Evolutionary conservation across 1,140 invertebrate genomes (phyloP), one percentile per base, ranked within the genome.

Genomic region (Polypedilum vanderplanki): DNA sequence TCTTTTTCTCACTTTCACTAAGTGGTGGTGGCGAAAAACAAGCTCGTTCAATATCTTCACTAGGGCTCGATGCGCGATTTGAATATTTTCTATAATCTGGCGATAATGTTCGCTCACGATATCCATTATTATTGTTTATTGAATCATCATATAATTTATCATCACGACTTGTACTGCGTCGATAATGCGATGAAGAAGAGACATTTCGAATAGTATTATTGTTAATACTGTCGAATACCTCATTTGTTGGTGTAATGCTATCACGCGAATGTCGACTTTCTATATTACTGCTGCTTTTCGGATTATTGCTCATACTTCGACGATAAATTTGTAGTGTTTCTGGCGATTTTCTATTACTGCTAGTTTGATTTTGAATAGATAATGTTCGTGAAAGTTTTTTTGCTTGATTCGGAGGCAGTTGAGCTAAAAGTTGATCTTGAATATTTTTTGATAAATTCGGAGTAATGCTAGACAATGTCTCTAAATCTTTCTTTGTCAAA

Each of bases 401-500:
- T 3, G 86, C 86, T 80, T 88, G 87, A 75, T 85, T 86, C 7
- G 87, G 86, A 33, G 88, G 87, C 77, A 89, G 80, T 79, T 88
- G 87, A 75, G 87, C 86, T 65, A 89, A 81, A 76, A 89, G 81
- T 80, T 89, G 87, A 77, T 85, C 87, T 82, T 88, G 87, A 78
- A 89, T 86, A 40, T 87, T 85, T 77, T 87, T 85, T 65, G 88
- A 87, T 77, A 89, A 80, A 74, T 86, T 87, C 8, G 88, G 88
- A 74, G 88, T 88, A 70, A 90, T 85, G 77, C 87, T 87, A 7
- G 87, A 88, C 78, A 90, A 80, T 75, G 88, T 88, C 77, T 86
- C 84, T 77, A 87, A 83, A 82, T 90, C 88, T 78, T 87, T 85
- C 81, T 89, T 88, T 76, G 87, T 87, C 24, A 90, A 83, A 80